Conservation (phyloP, 2,888 invertebrate genomes). For the Epsilonema sp. region DNA sequence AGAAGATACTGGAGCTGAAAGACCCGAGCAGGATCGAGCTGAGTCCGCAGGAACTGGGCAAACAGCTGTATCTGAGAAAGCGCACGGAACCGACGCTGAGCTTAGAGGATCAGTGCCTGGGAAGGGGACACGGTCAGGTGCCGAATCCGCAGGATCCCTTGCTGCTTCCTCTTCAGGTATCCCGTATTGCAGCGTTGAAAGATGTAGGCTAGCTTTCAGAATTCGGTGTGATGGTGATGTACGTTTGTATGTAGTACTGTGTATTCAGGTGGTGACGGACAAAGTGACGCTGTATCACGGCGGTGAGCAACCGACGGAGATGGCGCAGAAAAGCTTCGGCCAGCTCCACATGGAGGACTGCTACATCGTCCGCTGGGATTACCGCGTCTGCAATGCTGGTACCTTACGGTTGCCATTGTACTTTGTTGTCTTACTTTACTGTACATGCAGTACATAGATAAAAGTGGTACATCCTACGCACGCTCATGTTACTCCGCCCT, state of each 20-base stretch:
- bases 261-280: conserved; percentile 52
- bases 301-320: conserved; percentile 44
- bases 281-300: too few species aligned
- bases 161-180: conserved; percentile 1
- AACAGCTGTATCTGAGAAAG: conserved; percentile 29
- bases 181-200: neutral
- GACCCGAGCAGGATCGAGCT: neutral
- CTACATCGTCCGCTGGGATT: conserved; percentile 78
- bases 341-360: conserved; percentile 73
- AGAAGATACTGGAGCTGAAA: conserved; percentile 1
- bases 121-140: conserved; percentile 61
- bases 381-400: conserved; percentile 64
- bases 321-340: conserved; percentile 44
- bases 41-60: neutral
- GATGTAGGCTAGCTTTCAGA: neutral
- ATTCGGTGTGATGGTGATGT: too few species aligned
- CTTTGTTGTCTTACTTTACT: too few species aligned
- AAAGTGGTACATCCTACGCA: too few species aligned
- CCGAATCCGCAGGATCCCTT: conserved; percentile 46
- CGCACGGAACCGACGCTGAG: conserved; percentile 54
- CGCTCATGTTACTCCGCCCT: too few species aligned
- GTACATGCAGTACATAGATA: too few species aligned
- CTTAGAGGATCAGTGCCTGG: conserved; percentile 63
- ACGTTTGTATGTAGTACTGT: too few species aligned
- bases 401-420: conserved; percentile 11